phyloP scores from a whole-genome alignment of 2,113 vertebrate species.

The Myrmophylax atrothorax region DNA sequence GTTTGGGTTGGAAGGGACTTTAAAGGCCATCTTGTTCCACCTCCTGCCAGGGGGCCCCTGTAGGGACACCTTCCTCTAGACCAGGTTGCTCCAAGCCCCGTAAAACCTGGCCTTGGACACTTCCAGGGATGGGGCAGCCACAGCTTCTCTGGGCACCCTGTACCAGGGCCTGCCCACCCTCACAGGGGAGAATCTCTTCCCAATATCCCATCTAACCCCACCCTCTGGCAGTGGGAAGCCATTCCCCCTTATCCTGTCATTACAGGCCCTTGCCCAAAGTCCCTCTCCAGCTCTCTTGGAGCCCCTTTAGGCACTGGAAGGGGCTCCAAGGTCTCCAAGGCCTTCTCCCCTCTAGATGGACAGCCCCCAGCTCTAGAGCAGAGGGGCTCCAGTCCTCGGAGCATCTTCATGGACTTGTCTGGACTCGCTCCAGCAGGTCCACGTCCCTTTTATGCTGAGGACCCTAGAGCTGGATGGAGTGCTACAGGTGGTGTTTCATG shows the following conservation, averaged over 20 bases:
- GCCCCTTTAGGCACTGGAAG: not conserved
- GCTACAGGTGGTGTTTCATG: not conserved
- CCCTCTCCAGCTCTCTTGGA: not conserved
- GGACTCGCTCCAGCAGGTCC: not conserved
- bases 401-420: not conserved
- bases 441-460: not conserved
- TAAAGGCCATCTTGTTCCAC: not conserved
- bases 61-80: not conserved
- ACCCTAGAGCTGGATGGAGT: not conserved
- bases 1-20: not conserved
- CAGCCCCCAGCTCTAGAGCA: not conserved
- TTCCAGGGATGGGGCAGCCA: not conserved
- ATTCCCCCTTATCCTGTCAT: not conserved
- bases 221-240: not conserved
- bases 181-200: not conserved
- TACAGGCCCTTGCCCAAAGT: not conserved
- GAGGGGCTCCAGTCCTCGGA: not conserved
- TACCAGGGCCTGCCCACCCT: not conserved
- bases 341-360: not conserved
- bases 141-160: not conserved
- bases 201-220: not conserved
- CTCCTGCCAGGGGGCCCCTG: too few relatives aligned
- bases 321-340: not conserved
- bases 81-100: not conserved
- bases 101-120: not conserved